These are phyloP conservation scores for Lasius platythorax DNA, from an alignment of 2,888 invertebrate genomes.

Conservation along the genomic window DNA sequence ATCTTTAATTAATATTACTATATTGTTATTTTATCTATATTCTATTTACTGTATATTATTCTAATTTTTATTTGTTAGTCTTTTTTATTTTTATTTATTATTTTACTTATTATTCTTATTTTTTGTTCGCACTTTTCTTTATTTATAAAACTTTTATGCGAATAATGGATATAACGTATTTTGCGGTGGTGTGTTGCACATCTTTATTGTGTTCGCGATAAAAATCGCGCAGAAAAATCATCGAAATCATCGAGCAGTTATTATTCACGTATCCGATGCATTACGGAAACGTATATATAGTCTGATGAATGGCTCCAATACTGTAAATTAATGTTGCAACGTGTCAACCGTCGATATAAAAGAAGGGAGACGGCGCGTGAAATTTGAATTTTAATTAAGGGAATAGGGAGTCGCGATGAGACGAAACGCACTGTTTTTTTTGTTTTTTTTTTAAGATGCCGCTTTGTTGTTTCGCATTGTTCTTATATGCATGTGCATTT, in stretches of 20 bases:
- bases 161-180: background rate
- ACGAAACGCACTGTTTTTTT: background rate
- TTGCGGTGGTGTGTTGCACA: background rate
- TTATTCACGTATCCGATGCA: background rate
- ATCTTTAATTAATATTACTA: background rate
- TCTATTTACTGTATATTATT: background rate
- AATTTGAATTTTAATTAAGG: constrained; percentile 47
- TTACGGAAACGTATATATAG: background rate
- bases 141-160: background rate
- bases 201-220: background rate
- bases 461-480: constrained; percentile 7
- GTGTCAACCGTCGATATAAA: constrained; percentile 20
- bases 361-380: background rate
- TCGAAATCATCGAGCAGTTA: constrained; percentile 6
- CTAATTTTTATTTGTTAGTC: background rate
- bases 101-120: background rate
- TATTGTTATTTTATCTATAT: background rate
- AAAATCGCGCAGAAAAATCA: constrained; percentile 13
- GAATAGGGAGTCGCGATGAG: background rate
- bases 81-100: background rate
- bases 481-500: background rate
- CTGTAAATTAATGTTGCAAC: constrained; percentile 34
- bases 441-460: background rate
- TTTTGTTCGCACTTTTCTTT: background rate
- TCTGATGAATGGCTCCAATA: background rate